A percentile compares a stretch with the other conserved stretches of the same genome.
These are phyloP conservation scores for Psylliodes chrysocephalus DNA, from an alignment of 2,888 invertebrate genomes.

Conservation along the genomic window DNA sequence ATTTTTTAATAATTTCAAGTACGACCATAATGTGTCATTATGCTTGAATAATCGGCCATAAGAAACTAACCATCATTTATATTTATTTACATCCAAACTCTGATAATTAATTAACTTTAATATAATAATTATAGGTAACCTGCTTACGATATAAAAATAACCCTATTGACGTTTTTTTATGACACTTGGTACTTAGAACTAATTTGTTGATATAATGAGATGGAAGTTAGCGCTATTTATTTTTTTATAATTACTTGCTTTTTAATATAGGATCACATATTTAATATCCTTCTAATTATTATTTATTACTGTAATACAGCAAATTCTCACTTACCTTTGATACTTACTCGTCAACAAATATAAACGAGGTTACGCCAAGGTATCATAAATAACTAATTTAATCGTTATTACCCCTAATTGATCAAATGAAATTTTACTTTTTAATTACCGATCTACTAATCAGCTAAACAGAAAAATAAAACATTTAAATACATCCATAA, in stretches of 20 bases:
- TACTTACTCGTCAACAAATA: constrained; percentile 28
- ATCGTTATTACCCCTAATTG: constrained; percentile 21
- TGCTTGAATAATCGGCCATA: constrained; percentile 27
- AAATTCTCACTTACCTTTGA: constrained; percentile 39
- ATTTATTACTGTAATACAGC: constrained; percentile 36
- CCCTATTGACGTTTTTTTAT: constrained; percentile 45
- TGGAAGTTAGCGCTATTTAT: constrained; percentile 35
- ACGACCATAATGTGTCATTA: constrained; percentile 20
- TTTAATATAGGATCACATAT: constrained; percentile 43
- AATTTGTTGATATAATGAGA: constrained; percentile 43
- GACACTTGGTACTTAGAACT: constrained; percentile 43
- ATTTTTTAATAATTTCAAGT: constrained; percentile 16
- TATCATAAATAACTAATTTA: constrained; percentile 19
- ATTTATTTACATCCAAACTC: constrained; percentile 39
- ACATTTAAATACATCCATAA: no score
- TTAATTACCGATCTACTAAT: constrained; percentile 5
- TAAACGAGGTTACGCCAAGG: constrained; percentile 31
- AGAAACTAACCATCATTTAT: constrained; percentile 37
- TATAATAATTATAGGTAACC: constrained; percentile 44
- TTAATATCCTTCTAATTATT: constrained; percentile 37
- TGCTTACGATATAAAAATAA: constrained; percentile 45
- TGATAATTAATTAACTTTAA: constrained; percentile 43
- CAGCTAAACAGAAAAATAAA: not conserved
- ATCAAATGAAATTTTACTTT: constrained; percentile 5
- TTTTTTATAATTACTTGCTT: constrained; percentile 39